Conservation (phyloP, 2,113 vertebrate species). For the Calypte anna region DNA sequence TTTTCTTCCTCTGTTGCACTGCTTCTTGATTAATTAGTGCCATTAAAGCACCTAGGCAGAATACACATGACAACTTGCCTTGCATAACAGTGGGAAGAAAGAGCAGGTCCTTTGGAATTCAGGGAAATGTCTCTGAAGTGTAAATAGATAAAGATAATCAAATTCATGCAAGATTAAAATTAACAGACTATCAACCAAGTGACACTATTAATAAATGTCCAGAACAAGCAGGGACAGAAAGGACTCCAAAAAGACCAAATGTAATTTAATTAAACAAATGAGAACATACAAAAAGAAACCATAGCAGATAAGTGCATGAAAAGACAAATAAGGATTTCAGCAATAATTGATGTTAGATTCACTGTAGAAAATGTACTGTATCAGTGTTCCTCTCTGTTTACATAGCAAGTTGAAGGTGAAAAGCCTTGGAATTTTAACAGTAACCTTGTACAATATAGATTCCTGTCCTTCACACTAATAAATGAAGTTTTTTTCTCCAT, state of each 20-base stretch:
- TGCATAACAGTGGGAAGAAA: neutral
- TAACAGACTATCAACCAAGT: conserved; percentile 70
- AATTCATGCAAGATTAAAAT: conserved; percentile 68
- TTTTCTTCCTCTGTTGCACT: conserved; percentile 2
- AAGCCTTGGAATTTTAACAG: conserved; percentile 35
- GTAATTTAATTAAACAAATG: conserved; percentile 72
- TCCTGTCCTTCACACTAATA: neutral
- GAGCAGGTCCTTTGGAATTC: conserved; percentile 39
- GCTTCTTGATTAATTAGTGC: conserved; percentile 52
- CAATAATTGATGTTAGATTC: conserved; percentile 31
- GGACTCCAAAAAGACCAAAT: conserved; percentile 30
- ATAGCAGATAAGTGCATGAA: neutral
- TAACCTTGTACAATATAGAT: neutral
- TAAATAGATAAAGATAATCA: conserved; percentile 72
- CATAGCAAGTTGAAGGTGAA: neutral
- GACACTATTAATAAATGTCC: conserved; percentile 73
- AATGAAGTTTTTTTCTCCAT: conserved; percentile 16
- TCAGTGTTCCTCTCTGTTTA: conserved; percentile 2
- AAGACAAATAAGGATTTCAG: conserved; percentile 58
- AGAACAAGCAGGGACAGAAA: conserved; percentile 46
- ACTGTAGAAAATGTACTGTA: neutral
- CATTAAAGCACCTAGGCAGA: conserved; percentile 23
- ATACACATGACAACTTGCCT: neutral
- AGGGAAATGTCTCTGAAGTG: conserved; percentile 62
- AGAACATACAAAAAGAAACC: conserved; percentile 29